These are phyloP conservation scores for Brachynemurus nebulosus DNA, from an alignment of 2,888 invertebrate species.

Conservation along the genomic window DNA sequence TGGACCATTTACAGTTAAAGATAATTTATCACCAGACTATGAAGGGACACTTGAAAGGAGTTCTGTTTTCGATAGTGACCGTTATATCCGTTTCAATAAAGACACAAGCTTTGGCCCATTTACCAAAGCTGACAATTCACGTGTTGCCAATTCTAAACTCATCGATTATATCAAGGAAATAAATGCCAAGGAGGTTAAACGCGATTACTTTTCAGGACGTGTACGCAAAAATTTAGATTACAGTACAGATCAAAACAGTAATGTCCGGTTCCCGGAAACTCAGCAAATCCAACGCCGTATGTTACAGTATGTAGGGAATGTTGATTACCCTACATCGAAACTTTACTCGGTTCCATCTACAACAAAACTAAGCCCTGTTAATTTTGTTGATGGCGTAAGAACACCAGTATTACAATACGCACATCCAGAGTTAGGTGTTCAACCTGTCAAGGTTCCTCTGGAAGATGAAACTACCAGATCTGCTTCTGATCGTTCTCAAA, in stretches of 20 bases:
- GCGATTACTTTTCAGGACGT: slow-evolving; percentile 43
- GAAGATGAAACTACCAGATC: slow-evolving; percentile 26
- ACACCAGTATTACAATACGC: slow-evolving; percentile 67
- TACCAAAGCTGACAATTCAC: slow-evolving; percentile 46
- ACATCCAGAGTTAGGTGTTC: slow-evolving; percentile 64
- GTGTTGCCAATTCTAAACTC: slow-evolving; percentile 41
- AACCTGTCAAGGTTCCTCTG: slow-evolving; percentile 51
- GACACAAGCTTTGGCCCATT: slow-evolving; percentile 43
- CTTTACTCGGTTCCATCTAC: slow-evolving; percentile 45
- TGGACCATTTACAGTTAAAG: slow-evolving; percentile 46
- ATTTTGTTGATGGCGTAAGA: slow-evolving; percentile 54
- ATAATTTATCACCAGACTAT: slow-evolving; percentile 29
- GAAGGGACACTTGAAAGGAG: slow-evolving; percentile 16
- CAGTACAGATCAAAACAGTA: slow-evolving; percentile 33
- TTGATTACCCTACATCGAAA: slow-evolving; percentile 48
- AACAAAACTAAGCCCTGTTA: slow-evolving; percentile 39
- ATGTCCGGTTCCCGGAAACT: slow-evolving; percentile 35
- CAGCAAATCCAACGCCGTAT: slow-evolving; percentile 54
- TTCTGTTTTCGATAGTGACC: slow-evolving; percentile 17
- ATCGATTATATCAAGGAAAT: slow-evolving; percentile 53
- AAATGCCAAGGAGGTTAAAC: slow-evolving; percentile 46
- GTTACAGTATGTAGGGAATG: slow-evolving; percentile 48
- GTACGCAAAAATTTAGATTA: slow-evolving; percentile 28
- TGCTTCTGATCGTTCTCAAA: background rate
- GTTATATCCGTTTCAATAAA: slow-evolving; percentile 21